These are phyloP conservation scores for Drosophila pseudotalamancana DNA, from an alignment of 2,888 invertebrate genomes.

Conservation along the genomic window DNA sequence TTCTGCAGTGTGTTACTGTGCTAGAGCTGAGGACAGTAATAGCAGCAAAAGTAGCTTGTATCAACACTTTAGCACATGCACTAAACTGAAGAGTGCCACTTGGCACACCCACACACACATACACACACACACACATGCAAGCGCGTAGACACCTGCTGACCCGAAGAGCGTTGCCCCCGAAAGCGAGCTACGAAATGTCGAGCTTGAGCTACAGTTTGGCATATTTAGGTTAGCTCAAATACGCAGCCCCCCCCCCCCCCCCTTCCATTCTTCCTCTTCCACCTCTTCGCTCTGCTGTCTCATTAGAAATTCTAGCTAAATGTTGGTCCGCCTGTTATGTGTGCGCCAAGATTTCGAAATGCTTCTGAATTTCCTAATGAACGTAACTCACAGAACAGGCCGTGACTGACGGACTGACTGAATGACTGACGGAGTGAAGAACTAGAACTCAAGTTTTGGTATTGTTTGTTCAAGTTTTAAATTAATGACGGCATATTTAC, in stretches of 20 bases:
- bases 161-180: constrained; percentile 67
- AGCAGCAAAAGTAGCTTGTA: constrained; percentile 70
- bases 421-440: not conserved
- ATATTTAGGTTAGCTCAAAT: constrained; percentile 68
- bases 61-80: constrained; percentile 77
- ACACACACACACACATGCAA: constrained; percentile 13
- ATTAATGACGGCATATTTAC: constrained; percentile 79
- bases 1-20: constrained; percentile 57
- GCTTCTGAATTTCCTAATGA: constrained; percentile 77
- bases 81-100: constrained; percentile 61
- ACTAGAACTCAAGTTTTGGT: constrained; percentile 49
- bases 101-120: constrained; percentile 26
- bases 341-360: constrained; percentile 54
- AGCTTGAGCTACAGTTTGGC: constrained; percentile 50
- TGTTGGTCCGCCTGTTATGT: constrained; percentile 29
- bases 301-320: constrained; percentile 59
- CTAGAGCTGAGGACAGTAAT: constrained; percentile 54
- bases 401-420: constrained; percentile 26
- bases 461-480: constrained; percentile 70
- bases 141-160: constrained; percentile 60
- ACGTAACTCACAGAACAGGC: constrained; percentile 64
- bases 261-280: not conserved
- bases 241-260: not conserved
- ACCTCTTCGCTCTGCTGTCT: constrained; percentile 1
- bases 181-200: constrained; percentile 54